Conservation (phyloP, 2,113 vertebrate genomes). For the Hemibagrus wyckioides region DNA sequence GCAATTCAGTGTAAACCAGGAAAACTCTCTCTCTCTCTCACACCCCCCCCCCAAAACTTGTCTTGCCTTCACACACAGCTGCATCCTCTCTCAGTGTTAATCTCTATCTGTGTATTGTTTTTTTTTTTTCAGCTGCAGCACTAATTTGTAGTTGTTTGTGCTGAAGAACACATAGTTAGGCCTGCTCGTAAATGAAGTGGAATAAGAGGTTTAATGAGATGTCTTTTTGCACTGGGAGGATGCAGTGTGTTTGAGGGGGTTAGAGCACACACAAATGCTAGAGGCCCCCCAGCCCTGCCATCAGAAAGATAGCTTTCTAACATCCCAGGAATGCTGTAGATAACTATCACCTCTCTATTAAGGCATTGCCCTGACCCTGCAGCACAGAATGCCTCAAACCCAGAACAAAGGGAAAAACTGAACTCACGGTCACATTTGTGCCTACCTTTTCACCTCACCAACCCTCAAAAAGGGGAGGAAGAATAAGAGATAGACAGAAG, state of each 20-base stretch:
- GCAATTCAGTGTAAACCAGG: conserved; percentile 30
- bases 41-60: conserved; percentile 46
- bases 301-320: conserved; percentile 76
- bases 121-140: conserved; percentile 70
- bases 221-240: conserved; percentile 40
- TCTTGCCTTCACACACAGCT: conserved; percentile 66
- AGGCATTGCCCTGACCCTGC: conserved; percentile 76
- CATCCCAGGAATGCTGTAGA: conserved; percentile 92
- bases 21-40: conserved; percentile 26
- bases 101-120: conserved; percentile 55
- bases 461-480: conserved; percentile 11
- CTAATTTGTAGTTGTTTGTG: conserved; percentile 72
- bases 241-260: conserved; percentile 1
- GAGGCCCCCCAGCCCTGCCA: conserved; percentile 68
- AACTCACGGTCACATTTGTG: not conserved
- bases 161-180: conserved; percentile 74
- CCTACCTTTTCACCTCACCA: conserved; percentile 63
- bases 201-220: conserved; percentile 80
- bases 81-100: conserved; percentile 65
- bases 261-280: conserved; percentile 24
- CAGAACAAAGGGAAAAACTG: conserved; percentile 39
- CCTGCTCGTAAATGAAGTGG: conserved; percentile 78
- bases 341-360: conserved; percentile 83
- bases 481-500: conserved; percentile 27
- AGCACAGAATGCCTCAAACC: conserved; percentile 57